Conservation (phyloP, 2,113 vertebrate species). For the Thermophis baileyi region DNA sequence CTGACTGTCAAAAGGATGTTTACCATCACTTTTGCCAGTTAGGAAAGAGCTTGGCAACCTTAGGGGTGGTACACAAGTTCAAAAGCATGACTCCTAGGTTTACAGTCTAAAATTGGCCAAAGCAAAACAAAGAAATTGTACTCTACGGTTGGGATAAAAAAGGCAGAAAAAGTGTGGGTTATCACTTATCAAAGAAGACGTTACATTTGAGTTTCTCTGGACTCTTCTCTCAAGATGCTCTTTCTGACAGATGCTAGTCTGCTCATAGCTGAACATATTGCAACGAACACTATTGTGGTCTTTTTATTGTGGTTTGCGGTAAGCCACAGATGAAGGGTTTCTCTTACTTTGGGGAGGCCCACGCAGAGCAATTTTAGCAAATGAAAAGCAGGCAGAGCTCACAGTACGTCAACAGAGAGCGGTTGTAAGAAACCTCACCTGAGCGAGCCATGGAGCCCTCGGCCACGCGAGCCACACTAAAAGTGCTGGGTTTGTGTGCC, state of each 20-base stretch:
- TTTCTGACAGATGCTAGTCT: background rate
- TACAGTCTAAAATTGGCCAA: background rate
- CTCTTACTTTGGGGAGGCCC: background rate
- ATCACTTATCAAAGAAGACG: background rate
- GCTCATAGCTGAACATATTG: background rate
- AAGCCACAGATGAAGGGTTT: background rate
- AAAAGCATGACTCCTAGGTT: background rate
- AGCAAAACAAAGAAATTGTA: background rate
- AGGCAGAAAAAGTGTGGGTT: background rate
- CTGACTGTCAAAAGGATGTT: background rate
- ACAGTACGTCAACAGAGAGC: background rate
- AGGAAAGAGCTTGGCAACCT: background rate
- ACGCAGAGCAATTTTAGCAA: background rate
- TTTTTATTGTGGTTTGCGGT: background rate
- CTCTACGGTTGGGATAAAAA: background rate
- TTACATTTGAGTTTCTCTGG: background rate
- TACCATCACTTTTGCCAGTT: background rate
- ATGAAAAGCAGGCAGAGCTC: no score
- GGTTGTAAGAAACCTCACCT: background rate
- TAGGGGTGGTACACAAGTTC: background rate
- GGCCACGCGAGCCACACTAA: background rate
- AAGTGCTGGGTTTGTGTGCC: background rate
- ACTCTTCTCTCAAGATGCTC: background rate
- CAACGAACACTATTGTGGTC: background rate
- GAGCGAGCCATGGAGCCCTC: background rate